A percentile compares a stretch with the other conserved stretches of the same genome.
Conservation (phyloP, 2,888 invertebrate species). For the Synergus laeviventris region DNA sequence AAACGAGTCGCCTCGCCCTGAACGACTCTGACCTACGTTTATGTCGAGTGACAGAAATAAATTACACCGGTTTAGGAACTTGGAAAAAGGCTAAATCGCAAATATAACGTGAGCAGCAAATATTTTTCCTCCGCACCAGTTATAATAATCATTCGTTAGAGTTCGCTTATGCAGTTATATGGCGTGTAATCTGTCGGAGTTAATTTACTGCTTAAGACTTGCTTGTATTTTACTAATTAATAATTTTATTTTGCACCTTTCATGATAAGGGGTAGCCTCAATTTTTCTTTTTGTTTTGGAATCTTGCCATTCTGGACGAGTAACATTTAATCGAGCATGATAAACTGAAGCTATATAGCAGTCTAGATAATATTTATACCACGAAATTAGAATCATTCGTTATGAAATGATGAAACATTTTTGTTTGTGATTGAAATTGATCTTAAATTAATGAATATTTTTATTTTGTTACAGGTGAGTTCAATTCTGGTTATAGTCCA, state of each 20-base stretch:
- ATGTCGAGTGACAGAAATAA: slow-evolving; percentile 21
- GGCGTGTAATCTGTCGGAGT: slow-evolving; percentile 5
- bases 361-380: background rate
- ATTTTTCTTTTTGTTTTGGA: background rate
- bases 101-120: slow-evolving; percentile 21
- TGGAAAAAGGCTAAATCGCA: background rate
- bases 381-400: no score
- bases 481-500: background rate
- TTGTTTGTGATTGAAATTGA: background rate
- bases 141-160: slow-evolving; percentile 25
- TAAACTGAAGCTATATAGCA: background rate
- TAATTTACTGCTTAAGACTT: slow-evolving; percentile 1
- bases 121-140: slow-evolving; percentile 6
- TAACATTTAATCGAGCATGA: background rate
- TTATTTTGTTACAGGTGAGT: slow-evolving; percentile 7
- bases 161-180: background rate
- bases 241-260: slow-evolving; percentile 26
- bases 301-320: background rate
- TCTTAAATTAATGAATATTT: background rate
- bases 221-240: slow-evolving; percentile 22
- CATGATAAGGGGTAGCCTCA: background rate
- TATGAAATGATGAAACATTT: background rate
- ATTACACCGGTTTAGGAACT: slow-evolving; percentile 24
- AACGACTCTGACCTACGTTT: slow-evolving; percentile 31
- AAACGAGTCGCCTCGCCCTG: slow-evolving; percentile 49